Evolutionary conservation across 2,797 vertebrate species (phyloP), one percentile per base, ranked within the genome.

Genomic region (Poeciliopsis gracilis): DNA sequence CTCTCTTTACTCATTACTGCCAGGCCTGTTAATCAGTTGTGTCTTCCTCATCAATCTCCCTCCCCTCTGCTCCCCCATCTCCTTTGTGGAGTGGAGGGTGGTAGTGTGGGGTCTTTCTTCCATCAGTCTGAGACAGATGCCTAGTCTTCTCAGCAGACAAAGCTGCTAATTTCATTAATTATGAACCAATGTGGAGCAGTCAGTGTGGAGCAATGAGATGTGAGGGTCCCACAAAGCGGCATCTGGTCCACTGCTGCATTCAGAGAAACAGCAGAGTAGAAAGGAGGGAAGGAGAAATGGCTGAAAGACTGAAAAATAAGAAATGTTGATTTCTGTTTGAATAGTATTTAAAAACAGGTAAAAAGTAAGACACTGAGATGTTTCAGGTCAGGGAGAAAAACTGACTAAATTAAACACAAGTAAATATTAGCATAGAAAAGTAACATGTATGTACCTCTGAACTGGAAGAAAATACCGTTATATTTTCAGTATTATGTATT

Each of bases 101-200:
- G 49, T 8, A 8, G 20, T 49, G 47, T 23, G 49, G 6, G 49
- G 47, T 91, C 88, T 92, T 78, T 86, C 84, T 92, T 80, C 83
- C 87, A 82, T 90, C 90, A 90, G 82, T 95, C 96, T 96, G 96
- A 96, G 94, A 88, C 96, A 95, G 78, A 96, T 94, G 89, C 96
- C 77, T 89, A 79, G 92, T 96, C 96, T 97, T 97, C 96, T 97
- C 96, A 96, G 97, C 97, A 98, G 96, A 97, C 98, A 98, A 97
- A 96, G 96, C 96, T 94, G 94, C 97, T 98, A 98, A 99, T 99
- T 97, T 97, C 96, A 98, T 99, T 98, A 98, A 99, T 99, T 98
- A 98, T 97, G 97, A 98, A 97, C 97, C 97, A 98, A 97, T 98
- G 97, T 98, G 97, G 97, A 97, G 94, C 94, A 79, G 85, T 82